Evolutionary conservation across 2,888 invertebrate genomes (phyloP), one percentile per base, ranked within the genome.

Genomic region (Saturnia pavonia): DNA sequence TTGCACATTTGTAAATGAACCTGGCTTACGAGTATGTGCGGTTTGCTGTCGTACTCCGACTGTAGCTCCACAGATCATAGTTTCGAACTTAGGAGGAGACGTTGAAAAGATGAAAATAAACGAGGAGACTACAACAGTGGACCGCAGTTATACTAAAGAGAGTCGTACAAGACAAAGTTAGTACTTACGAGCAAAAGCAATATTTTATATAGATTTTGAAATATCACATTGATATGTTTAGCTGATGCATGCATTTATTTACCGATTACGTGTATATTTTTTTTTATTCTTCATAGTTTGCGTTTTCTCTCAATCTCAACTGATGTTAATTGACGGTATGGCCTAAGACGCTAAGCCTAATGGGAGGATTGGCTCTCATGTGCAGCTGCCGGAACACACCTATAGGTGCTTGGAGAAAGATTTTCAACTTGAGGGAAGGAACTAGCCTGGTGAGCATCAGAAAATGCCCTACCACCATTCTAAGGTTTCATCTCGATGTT

Each of bases 1-100:
- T 82, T 98, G 98, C 85, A 98, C 98, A 0, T 98, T 96, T 85
- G 96, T 98, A 4, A 98, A 98, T 85, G 96, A 97, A 73, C 92
- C 96, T 0, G 96, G 96, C 27, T 95, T 96, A 0, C 96, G 96
- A 78, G 97, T 98, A 57, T 98, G 98, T 84, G 94, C 95, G 19
- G 96, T 98, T 69, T 98, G 98, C 85, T 98, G 98, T 83, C 97
- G 98, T 85, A 98, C 98, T 0, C 95, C 96, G 0, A 94, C 94
- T 16, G 84, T 88, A 14, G 87, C 85, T 60, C 87, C 93, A 14
- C 82, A 80, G 71, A 76, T 85, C 22, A 75, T 89, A 67, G 68
- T 69, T 54, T 45, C 73, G n/a, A 77, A 80, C 42, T 51, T 79
- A 34, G 72, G 70, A 45, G 76, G 75, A 27, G 77, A 78, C 57